These are phyloP conservation scores for Acleris laterana DNA, from an alignment of 2,888 invertebrate species.

Conservation along the genomic window DNA sequence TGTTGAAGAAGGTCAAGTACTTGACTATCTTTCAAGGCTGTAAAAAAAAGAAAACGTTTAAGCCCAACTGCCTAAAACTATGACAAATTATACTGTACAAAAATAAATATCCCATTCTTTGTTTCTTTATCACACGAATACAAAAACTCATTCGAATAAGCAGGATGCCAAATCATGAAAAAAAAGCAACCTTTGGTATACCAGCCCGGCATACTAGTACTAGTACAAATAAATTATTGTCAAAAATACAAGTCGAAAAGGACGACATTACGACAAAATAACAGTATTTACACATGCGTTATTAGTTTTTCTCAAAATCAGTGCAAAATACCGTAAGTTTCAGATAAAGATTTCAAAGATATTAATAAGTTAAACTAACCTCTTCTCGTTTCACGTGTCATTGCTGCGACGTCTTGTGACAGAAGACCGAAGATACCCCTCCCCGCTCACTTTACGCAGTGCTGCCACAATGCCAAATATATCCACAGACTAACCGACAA, in stretches of 20 bases:
- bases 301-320: constrained; percentile 11
- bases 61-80: constrained; percentile 10
- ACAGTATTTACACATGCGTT: constrained; percentile 9
- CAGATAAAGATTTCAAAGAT: constrained; percentile 7
- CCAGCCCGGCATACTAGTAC: constrained; percentile 3
- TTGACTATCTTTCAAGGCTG: constrained; percentile 3
- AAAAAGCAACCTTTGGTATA: background rate
- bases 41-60: background rate
- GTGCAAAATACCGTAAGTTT: constrained; percentile 4
- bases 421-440: constrained; percentile 4
- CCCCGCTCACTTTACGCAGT: constrained; percentile 8
- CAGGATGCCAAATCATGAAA: background rate
- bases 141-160: constrained; percentile 2
- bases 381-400: constrained; percentile 3
- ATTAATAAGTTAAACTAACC: constrained; percentile 10
- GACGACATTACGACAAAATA: constrained; percentile 10
- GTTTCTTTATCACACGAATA: constrained; percentile 5
- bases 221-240: constrained; percentile 13
- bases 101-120: too few species aligned
- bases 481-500: constrained; percentile 15
- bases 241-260: constrained; percentile 12
- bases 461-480: constrained; percentile 15
- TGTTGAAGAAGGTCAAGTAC: constrained; percentile 2
- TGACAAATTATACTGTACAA: constrained; percentile 1
- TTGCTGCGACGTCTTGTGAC: constrained; percentile 1